Evolutionary conservation across 2,797 vertebrate genomes (phyloP).

Genomic region (Naso thynnoides): DNA sequence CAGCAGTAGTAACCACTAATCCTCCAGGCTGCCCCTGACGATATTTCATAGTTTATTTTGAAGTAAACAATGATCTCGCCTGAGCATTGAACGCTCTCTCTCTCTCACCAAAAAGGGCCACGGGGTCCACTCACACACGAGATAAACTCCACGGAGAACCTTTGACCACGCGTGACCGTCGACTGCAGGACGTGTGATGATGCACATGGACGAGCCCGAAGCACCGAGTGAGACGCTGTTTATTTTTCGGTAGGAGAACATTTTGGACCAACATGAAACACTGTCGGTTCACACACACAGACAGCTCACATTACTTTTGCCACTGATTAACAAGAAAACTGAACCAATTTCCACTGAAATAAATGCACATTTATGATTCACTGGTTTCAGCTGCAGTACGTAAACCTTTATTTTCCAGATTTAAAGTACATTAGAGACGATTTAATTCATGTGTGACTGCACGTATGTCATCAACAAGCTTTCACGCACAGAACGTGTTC

Average conservation of each 20-base stretch:
- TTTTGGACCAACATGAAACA: not conserved
- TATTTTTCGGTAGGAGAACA: conserved; percentile 7
- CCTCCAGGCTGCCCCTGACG: too few relatives aligned
- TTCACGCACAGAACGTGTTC: not conserved
- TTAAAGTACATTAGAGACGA: not conserved
- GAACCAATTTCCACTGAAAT: not conserved
- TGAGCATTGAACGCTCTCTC: too few relatives aligned
- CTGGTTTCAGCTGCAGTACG: not conserved
- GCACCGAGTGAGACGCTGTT: not conserved
- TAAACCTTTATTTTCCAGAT: not conserved
- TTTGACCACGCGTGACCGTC: too few relatives aligned
- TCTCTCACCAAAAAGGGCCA: too few relatives aligned
- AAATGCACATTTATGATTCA: not conserved
- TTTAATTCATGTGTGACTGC: not conserved
- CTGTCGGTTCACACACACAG: not conserved
- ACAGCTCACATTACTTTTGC: not conserved
- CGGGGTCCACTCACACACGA: too few relatives aligned
- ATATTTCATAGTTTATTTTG: too few relatives aligned
- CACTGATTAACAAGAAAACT: not conserved
- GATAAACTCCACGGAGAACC: too few relatives aligned
- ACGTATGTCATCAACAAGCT: not conserved
- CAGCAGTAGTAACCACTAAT: too few relatives aligned
- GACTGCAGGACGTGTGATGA: not conserved
- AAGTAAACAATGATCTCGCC: too few relatives aligned
- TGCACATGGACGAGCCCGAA: not conserved